These are phyloP conservation scores for Morpho deidamia DNA, from an alignment of 2,888 invertebrate genomes.

Conservation along the genomic window DNA sequence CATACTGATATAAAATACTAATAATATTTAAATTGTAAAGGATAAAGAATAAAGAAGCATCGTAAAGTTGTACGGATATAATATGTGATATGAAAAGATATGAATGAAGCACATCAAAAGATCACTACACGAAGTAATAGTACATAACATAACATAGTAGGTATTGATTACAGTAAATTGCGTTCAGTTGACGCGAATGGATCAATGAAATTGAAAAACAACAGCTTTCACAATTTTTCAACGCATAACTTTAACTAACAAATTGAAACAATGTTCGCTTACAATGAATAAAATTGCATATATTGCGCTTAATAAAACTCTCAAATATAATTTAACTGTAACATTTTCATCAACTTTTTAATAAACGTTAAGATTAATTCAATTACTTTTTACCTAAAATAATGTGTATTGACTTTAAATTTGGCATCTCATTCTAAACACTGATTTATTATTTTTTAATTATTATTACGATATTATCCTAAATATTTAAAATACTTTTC, in stretches of 20 bases:
- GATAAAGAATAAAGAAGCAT: conserved; percentile 57
- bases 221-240: conserved; percentile 54
- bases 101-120: conserved; percentile 34
- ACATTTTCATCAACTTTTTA: conserved; percentile 75
- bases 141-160: conserved; percentile 17
- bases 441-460: conserved; percentile 69
- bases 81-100: conserved; percentile 62
- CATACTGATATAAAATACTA: conserved; percentile 43
- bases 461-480: conserved; percentile 64
- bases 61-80: conserved; percentile 46
- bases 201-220: conserved; percentile 46
- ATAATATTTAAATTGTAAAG: conserved; percentile 30
- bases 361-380: conserved; percentile 74
- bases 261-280: conserved; percentile 76
- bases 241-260: conserved; percentile 78
- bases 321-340: conserved; percentile 78
- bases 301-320: conserved; percentile 77
- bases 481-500: conserved; percentile 78
- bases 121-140: conserved; percentile 15
- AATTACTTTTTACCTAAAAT: conserved; percentile 79
- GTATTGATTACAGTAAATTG: conserved; percentile 17
- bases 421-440: conserved; percentile 81
- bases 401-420: conserved; percentile 83
- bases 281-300: conserved; percentile 76
- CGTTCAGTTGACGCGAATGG: conserved; percentile 26